Evolutionary conservation across 1,140 invertebrate genomes (phyloP), one percentile per base, ranked within the genome.

Genomic region (Lasaia peninsularis): DNA sequence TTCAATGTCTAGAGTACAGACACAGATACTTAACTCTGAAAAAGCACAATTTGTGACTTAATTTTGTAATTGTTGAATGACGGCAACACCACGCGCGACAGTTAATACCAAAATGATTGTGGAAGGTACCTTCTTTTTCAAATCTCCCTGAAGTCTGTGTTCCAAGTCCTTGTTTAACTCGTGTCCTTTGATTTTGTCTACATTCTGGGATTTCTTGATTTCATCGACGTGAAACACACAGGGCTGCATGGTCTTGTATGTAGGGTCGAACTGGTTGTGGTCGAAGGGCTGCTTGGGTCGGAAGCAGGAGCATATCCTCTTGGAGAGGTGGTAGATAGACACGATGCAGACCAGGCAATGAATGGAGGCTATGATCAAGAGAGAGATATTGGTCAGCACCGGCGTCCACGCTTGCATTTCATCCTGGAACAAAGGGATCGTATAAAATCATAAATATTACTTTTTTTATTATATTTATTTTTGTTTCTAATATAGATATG

Each of bases 251-350:
- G 71, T 52, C 53, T 83, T 83, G 55, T 77, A 88, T 32, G 66
- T 65, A 1, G 82, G 79, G 58, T 88, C 84, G 75, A 89, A 89
- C 66, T 89, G 85, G 69, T 90, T 90, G 71, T 90, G 88, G 74
- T 90, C 85, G 70, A 77, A 90, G 14, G 86, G 59, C 63, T 86
- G 87, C 60, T 84, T 80, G 20, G 79, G 82, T 6, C 80, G 70
- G 71, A 91, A 89, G 72, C 91, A 92, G 12, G 91, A 85, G 64
- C 92, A 92, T 4, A 92, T 77, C 8, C 89, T 78, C 65, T 87
- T 79, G 16, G 91, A 90, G 20, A 91, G 81, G 65, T 90, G 86
- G 71, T 90, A 92, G 32, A 91, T 90, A 55, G 88, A 86, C 33
- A 91, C 69, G 4, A 90, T 73, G 50, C 91, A 89, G 2, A 90